Base-by-base conservation (phyloP, 2,888 invertebrate species). In the Julus scanicus region DNA sequence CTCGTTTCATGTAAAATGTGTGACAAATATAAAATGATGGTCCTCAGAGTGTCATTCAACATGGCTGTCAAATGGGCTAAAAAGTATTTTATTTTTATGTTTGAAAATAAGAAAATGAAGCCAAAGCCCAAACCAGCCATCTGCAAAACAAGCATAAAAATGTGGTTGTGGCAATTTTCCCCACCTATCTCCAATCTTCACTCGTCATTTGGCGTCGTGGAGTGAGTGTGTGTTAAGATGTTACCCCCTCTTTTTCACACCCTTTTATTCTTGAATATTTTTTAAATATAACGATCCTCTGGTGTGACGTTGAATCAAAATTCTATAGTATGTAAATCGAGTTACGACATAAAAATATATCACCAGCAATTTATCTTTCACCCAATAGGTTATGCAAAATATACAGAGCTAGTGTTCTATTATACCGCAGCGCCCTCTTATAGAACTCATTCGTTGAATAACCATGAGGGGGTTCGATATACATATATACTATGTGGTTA, bases 211-310 rank as follows among this genome's bases (percentile, higher is more conserved):
- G n/a, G n/a, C 80, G 37, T 29, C 6, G 80, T 37, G 37, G 80
- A 80, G 80, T 80, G 80, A 80, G 80, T 80, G 80, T 80, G 80
- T 80, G 80, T 80, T 80, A 80, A 80, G 80, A 80, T 37, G 80
- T 80, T 80, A 80, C 80, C 80, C 80, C 37, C 37, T 80, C 80
- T 37, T 20, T 37, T 37, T 80, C 20, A 80, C 37, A 37, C 11
- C 80, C 37, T 37, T 44, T 8, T 8, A 37, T 37, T 80, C 80
- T 29, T 80, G 80, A 80, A 80, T 80, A 80, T 80, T 80, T 80
- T 80, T 80, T 80, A 80, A 80, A 80, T 80, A 80, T 80, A 80
- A 80, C 80, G 80, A 80, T 37, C 80, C 80, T 80, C 80, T 80
- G 11, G 80, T 80, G 80, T 80, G 80, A 80, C 80, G 80, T 80